These are phyloP conservation scores for Brachycybe producta DNA, from an alignment of 2,888 invertebrate species.

Conservation along the genomic window DNA sequence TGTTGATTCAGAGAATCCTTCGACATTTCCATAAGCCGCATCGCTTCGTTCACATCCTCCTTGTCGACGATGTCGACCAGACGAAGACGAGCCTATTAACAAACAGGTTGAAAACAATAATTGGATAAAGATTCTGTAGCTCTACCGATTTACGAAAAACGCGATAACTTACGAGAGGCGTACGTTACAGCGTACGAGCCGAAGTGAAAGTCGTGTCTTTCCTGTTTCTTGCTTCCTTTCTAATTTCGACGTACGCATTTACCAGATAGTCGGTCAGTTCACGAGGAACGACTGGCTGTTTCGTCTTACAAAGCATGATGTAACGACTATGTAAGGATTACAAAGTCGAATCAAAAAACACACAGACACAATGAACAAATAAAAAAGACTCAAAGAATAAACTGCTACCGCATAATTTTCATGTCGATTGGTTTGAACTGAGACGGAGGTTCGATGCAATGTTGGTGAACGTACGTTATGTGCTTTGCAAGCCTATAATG, in stretches of 20 bases:
- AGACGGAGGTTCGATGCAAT: slow-evolving; percentile 68
- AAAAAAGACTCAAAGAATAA: background rate
- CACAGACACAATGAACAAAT: background rate
- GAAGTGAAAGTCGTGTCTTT: slow-evolving; percentile 89
- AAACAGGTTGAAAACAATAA: too few species aligned
- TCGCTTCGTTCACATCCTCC: slow-evolving; percentile 90
- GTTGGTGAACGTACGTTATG: slow-evolving; percentile 93
- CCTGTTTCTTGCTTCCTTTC: slow-evolving; percentile 72
- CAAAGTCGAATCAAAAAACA: background rate
- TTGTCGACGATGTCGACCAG: slow-evolving; percentile 78
- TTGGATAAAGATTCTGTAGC: too few species aligned
- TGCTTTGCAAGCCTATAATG: slow-evolving; percentile 85
- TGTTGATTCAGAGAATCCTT: slow-evolving; percentile 73
- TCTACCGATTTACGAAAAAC: slow-evolving; percentile 31
- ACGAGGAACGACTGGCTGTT: slow-evolving; percentile 73
- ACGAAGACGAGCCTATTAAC: slow-evolving; percentile 44
- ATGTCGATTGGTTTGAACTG: slow-evolving; percentile 68
- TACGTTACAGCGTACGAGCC: slow-evolving; percentile 83
- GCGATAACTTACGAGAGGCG: slow-evolving; percentile 61
- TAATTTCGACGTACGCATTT: slow-evolving; percentile 45
- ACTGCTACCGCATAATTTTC: slow-evolving; percentile 59
- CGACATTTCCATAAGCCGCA: slow-evolving; percentile 89
- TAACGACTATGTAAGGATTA: slow-evolving; percentile 53
- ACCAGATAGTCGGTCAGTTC: slow-evolving; percentile 80
- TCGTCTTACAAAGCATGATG: slow-evolving; percentile 76